Conservation (phyloP, 2,113 vertebrate species). For the Nansenia antarctica region DNA sequence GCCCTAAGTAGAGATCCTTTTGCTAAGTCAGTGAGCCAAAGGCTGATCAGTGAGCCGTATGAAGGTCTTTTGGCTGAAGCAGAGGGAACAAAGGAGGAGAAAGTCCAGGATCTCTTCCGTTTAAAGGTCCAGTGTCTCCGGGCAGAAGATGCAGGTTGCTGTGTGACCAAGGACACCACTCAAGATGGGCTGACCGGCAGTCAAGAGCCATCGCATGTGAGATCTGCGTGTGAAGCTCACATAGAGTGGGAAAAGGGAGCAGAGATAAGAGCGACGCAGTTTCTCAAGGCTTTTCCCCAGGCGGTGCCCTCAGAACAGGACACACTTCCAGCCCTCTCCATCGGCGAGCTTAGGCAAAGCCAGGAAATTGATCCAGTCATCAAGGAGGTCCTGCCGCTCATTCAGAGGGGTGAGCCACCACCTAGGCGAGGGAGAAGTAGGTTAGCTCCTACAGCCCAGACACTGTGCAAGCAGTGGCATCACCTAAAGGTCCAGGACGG, state of each 20-base stretch:
- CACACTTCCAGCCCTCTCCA: slow-evolving; percentile 1
- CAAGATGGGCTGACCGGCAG: neutral
- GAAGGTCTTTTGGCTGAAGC: neutral
- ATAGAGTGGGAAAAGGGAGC: slow-evolving; percentile 3
- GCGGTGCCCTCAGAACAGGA: neutral
- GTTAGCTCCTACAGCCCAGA: too few relatives aligned
- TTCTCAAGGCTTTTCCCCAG: slow-evolving; percentile 8
- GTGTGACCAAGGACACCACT: neutral
- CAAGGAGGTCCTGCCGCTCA: neutral
- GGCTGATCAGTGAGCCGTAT: slow-evolving; percentile 9
- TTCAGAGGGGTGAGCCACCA: neutral
- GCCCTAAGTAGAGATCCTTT: slow-evolving; percentile 13
- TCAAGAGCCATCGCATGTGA: slow-evolving; percentile 2
- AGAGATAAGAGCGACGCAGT: slow-evolving; percentile 1
- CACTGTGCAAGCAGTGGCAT: slow-evolving; percentile 11
- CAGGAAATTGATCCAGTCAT: slow-evolving; percentile 8
- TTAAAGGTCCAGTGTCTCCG: neutral
- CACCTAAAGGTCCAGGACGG: slow-evolving; percentile 4
- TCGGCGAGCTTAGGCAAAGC: neutral
- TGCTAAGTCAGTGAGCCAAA: slow-evolving; percentile 2
- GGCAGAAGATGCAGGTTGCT: neutral
- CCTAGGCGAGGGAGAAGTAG: neutral
- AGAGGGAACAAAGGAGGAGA: slow-evolving; percentile 8
- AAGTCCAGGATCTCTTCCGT: slow-evolving; percentile 3
- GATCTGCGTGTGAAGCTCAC: slow-evolving; percentile 14